Conservation (phyloP, 1,140 invertebrate species). For the Zaprionus capensis region DNA sequence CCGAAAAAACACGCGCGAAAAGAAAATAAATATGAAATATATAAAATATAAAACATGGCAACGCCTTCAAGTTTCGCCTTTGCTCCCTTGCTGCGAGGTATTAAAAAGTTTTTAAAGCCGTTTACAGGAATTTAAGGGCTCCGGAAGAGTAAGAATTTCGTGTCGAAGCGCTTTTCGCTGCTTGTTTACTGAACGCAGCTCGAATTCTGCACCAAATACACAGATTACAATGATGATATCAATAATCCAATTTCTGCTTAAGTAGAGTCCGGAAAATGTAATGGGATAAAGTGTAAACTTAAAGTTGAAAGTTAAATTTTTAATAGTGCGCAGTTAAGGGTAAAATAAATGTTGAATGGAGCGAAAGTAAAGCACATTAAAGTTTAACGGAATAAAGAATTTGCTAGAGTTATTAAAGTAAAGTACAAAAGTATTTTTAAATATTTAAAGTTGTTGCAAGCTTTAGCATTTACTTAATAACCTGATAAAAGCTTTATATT, state of each 20-base stretch:
- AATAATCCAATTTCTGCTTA: conserved; percentile 73
- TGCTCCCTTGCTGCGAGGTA: conserved; percentile 16
- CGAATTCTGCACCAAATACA: conserved; percentile 13
- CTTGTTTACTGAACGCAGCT: conserved; percentile 47
- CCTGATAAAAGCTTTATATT: not conserved
- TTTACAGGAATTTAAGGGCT: conserved; percentile 60
- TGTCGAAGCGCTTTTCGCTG: conserved; percentile 16
- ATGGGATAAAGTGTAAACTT: conserved; percentile 14
- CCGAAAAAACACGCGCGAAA: conserved; percentile 18
- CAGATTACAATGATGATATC: conserved; percentile 70
- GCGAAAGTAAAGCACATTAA: too few relatives aligned
- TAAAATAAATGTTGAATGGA: too few relatives aligned
- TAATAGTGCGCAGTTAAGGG: not conserved
- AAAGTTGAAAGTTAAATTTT: not conserved
- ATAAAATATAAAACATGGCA: conserved; percentile 20
- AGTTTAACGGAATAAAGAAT: too few relatives aligned
- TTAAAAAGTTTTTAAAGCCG: conserved; percentile 77
- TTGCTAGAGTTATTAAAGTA: too few relatives aligned
- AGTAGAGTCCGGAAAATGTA: not conserved
- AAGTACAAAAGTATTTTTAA: too few relatives aligned
- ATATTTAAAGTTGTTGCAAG: not conserved
- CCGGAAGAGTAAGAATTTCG: conserved; percentile 37
- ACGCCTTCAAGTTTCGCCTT: not conserved
- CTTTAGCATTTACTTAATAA: not conserved
- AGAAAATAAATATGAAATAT: conserved; percentile 7